These are phyloP conservation scores for Melanotaenia pygmaea DNA, from an alignment of 2,797 vertebrate species.

Conservation along the genomic window DNA sequence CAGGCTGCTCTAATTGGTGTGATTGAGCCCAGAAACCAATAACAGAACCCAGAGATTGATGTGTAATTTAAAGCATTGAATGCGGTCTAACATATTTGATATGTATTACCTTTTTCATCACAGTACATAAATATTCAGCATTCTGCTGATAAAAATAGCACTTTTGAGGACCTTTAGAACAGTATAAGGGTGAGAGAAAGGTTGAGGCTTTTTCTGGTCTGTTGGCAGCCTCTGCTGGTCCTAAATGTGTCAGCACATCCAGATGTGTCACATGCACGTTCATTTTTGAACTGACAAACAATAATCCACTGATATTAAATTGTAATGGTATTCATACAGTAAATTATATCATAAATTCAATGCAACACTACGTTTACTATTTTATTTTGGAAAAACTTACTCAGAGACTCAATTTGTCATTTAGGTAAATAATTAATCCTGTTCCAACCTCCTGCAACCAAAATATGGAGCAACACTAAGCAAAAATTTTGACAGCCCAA, in stretches of 20 bases:
- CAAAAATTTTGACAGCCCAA: neutral
- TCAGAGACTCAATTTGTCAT: neutral
- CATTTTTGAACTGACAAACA: neutral
- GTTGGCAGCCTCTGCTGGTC: conserved; percentile 69
- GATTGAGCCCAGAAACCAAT: neutral
- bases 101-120: conserved; percentile 29
- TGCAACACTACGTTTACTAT: neutral
- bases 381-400: neutral
- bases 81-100: conserved; percentile 46
- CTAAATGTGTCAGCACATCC: conserved; percentile 28
- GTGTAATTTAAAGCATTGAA: conserved; percentile 1
- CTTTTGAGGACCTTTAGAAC: conserved; percentile 4
- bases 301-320: neutral
- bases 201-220: conserved; percentile 40
- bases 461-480: conserved; percentile 10
- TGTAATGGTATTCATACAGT: neutral
- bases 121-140: conserved; percentile 49
- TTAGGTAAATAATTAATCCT: conserved; percentile 14
- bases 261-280: neutral
- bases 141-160: conserved; percentile 32
- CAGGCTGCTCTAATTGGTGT: neutral
- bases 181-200: conserved; percentile 6
- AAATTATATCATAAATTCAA: neutral
- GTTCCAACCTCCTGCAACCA: neutral
- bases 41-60: neutral